These are phyloP conservation scores for Syritta pipiens DNA, from an alignment of 2,888 invertebrate species.

Conservation along the genomic window DNA sequence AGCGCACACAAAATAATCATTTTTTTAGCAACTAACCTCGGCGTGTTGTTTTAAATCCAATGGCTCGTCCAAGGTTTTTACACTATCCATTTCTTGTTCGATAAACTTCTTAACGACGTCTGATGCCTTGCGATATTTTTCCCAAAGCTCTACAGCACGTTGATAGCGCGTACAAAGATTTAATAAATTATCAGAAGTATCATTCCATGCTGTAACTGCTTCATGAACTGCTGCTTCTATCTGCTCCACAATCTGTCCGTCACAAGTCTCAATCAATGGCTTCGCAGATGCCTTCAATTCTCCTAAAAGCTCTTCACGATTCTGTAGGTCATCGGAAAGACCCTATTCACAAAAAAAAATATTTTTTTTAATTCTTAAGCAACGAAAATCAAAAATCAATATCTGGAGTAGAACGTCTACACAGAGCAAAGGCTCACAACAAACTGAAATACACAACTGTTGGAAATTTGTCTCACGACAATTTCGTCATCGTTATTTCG, in stretches of 20 bases:
- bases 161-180: constrained; percentile 89
- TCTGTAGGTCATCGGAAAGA: constrained; percentile 87
- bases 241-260: constrained; percentile 85
- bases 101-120: constrained; percentile 88
- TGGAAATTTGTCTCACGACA: constrained; percentile 38
- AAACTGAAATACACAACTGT: constrained; percentile 39
- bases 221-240: constrained; percentile 88
- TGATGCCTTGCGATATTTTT: constrained; percentile 88
- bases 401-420: constrained; percentile 39
- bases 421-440: constrained; percentile 44
- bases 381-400: constrained; percentile 30
- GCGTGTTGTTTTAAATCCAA: constrained; percentile 85
- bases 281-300: constrained; percentile 86
- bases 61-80: constrained; percentile 85
- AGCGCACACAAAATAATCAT: background rate
- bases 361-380: background rate
- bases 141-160: constrained; percentile 90
- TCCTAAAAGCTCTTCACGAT: constrained; percentile 86
- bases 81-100: constrained; percentile 87
- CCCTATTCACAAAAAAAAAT: constrained; percentile 80
- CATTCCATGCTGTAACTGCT: constrained; percentile 89
- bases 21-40: constrained; percentile 82
- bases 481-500: background rate
- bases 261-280: constrained; percentile 85
- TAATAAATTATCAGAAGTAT: constrained; percentile 88